Base-by-base conservation (phyloP, 2,113 vertebrate species). In the Piprites chloris region DNA sequence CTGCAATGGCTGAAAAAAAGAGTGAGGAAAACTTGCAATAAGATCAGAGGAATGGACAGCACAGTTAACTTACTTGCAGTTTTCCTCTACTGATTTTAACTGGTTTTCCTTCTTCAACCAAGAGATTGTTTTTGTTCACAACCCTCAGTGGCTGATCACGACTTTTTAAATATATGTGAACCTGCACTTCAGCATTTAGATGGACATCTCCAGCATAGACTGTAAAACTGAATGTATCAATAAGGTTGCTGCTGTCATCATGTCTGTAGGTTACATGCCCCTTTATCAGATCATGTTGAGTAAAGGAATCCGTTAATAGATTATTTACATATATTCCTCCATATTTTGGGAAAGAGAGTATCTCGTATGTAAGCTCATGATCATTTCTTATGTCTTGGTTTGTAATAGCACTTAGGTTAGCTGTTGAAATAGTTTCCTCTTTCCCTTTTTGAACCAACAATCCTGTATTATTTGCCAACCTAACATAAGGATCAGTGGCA, bases 71-170 rank as follows among this genome's bases (percentile, higher is more conserved):
- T 93, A 99, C 99, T 78, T 99, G 98, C 22, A 99, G 97, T 95
- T 98, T 98, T 87, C 96, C 97, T 94, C 96, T 98, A 39, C 97
- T 98, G 76, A 99, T 98, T 96, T 98, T 98, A 65, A 98, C 98
- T 79, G 98, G 97, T 89, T 99, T 99, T 77, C 98, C 98, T 96
- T 99, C 99, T 92, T 99, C 99, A 66, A 99, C 99, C 74, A 98
- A 93, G 59, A 99, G 95, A 53, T 9, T 95, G 76, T 97, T 98
- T 84, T 96, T 98, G 78, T 98, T 98, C 89, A 98, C 92, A 83
- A 98, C 41, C 2, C 96, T 97, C 42, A 97, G 98, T 11, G 96
- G 98, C 81, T 96, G 97, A 53, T 98, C 98, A 63, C 99, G 98
- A 90, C 98, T 98, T 94, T 99, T 98, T 79, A 98, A 98, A 92